Percentiles rank a stretch among this genome's conserved stretches.
Conservation (phyloP, 2,888 invertebrate genomes). For the Antheraea yamamai region DNA sequence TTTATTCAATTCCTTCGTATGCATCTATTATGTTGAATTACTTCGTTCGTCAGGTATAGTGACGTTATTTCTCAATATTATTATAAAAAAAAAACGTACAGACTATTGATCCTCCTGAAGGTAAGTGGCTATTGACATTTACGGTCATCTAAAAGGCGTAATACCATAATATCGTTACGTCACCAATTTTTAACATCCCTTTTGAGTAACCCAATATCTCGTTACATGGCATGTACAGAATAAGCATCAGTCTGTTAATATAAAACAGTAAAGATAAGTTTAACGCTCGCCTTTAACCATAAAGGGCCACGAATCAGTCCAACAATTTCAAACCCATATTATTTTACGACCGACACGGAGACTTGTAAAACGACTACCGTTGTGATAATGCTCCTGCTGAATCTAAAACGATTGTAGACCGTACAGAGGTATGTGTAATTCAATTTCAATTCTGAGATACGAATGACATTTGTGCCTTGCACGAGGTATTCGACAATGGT, state of each 20-base stretch:
- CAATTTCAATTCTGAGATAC: neutral
- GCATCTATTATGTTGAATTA: too few relatives aligned
- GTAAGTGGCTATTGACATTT: neutral
- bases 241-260: neutral
- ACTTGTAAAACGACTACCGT: neutral
- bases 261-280: neutral
- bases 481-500: neutral
- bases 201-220: neutral
- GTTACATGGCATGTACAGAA: neutral
- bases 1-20: neutral
- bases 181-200: neutral
- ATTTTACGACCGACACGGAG: slow-evolving; percentile 14
- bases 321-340: slow-evolving; percentile 4
- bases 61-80: too few relatives aligned
- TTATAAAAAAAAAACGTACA: too few relatives aligned
- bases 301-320: slow-evolving; percentile 2
- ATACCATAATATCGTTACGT: neutral
- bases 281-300: neutral
- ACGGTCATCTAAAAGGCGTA: neutral
- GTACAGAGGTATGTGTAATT: neutral
- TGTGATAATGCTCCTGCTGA: neutral
- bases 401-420: neutral
- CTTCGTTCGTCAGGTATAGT: too few relatives aligned
- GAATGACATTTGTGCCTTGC: neutral
- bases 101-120: neutral